Evolutionary conservation across 1,140 invertebrate species (phyloP), one percentile per base, ranked within the genome.

Genomic region (Venturia canescens): DNA sequence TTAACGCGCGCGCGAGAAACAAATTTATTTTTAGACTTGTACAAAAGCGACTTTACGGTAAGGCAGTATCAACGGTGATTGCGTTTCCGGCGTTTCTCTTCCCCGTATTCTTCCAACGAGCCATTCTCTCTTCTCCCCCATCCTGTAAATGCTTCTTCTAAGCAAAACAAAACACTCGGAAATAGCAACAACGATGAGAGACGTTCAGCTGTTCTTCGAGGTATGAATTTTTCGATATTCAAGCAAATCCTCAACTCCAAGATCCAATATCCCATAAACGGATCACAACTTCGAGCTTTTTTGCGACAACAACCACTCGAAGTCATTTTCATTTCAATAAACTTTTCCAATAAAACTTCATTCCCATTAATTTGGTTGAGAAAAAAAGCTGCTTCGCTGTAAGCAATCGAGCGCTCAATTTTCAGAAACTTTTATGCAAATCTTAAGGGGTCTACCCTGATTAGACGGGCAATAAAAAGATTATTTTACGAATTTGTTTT

Each of bases 11-110:
- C 74, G 63, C 34, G 80, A 71, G 66, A 82, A 82, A 82, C 71
- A 82, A 74, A 60, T 76, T 72, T 82, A 82, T 82, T 82, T 79
- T 76, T 82, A 82, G 80, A 82, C 60, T 44, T 79, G 66, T 53
- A 72, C 63, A 50, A 26, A 23, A 67, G 34, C 72, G 60, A 75
- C 67, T 74, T 75, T 77, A 67, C 31, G 21, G 29, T 77, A 31
- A 75, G 34, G 63, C 60, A 72, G 38, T 66, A 23, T 69, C 44
- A 67, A 44, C 66, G n/a, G 29, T 48, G 18, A 80, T 38, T 21
- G 69, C 72, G 79, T 80, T 75, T 72, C 66, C 76, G 44, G 66
- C 23, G 13, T 67, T 71, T 79, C 53, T 57, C 53, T 70, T 53
- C 60, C 26, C 50, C 18, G 16, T 31, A 69, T 18, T 34, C 4